These are phyloP conservation scores for Puma concolor DNA, from an alignment of 2,113 vertebrate genomes.

Conservation along the genomic window DNA sequence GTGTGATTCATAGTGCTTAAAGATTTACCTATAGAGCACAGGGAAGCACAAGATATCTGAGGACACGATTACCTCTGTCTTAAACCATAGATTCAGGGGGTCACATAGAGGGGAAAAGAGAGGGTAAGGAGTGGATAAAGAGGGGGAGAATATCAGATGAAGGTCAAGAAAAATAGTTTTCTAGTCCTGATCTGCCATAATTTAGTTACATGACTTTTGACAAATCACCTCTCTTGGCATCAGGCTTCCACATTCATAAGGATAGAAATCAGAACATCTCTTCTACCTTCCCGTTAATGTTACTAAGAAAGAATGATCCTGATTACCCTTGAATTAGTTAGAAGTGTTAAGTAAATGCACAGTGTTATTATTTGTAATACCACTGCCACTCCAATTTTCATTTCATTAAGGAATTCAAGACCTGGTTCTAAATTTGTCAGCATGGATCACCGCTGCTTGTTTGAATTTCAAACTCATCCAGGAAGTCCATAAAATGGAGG, in stretches of 20 bases:
- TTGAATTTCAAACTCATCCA: not conserved
- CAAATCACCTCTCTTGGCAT: not conserved
- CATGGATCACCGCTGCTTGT: not conserved
- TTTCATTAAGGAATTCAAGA: not conserved
- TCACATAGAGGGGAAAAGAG: not conserved
- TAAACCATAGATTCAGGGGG: not conserved
- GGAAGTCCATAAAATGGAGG: not conserved
- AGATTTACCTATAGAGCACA: not conserved
- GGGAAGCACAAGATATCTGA: not conserved
- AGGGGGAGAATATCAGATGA: not conserved
- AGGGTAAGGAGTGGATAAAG: not conserved
- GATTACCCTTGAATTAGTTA: not conserved
- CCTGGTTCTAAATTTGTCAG: not conserved
- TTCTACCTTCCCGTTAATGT: constrained; percentile 56
- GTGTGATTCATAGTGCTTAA: not conserved
- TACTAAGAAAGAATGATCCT: constrained; percentile 2
- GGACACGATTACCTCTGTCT: not conserved
- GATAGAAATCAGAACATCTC: not conserved
- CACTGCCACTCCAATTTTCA: not conserved
- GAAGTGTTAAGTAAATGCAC: constrained; percentile 28
- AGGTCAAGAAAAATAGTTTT: not conserved
- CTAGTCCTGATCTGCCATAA: not conserved
- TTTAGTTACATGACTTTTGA: not conserved
- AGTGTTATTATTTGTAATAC: not conserved
- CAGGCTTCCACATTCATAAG: not conserved